Evolutionary conservation across 2,113 vertebrate genomes (phyloP).

Genomic region (Cryptomyrus ogoouensis): DNA sequence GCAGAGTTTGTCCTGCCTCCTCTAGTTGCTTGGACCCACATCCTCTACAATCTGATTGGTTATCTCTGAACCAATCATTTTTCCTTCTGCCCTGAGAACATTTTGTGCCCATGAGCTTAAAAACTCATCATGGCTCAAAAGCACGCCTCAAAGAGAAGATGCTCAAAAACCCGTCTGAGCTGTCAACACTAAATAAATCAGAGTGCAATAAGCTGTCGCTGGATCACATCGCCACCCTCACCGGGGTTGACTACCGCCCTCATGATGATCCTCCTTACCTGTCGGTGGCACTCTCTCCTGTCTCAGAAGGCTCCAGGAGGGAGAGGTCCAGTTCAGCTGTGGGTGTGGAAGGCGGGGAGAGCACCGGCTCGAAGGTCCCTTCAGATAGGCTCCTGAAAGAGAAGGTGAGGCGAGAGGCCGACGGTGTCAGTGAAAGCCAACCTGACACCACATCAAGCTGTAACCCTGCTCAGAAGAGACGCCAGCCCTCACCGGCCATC

Average conservation of each 20-base stretch:
- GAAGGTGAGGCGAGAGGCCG: not conserved
- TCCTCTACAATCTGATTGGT: no score
- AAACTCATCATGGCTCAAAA: not conserved
- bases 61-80: no score
- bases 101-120: no score
- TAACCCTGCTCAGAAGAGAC: not conserved
- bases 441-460: not conserved
- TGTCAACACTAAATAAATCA: not conserved
- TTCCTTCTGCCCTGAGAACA: no score
- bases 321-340: slow-evolving; percentile 25
- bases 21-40: no score
- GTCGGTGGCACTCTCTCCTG: slow-evolving; percentile 16
- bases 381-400: not conserved
- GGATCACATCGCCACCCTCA: not conserved
- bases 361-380: not conserved
- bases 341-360: slow-evolving; percentile 12
- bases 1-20: no score
- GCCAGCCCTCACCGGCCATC: slow-evolving; percentile 1
- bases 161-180: not conserved
- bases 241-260: not conserved
- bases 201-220: not conserved
- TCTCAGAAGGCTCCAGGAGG: slow-evolving; percentile 24
- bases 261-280: slow-evolving; percentile 1
- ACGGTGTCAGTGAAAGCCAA: not conserved
- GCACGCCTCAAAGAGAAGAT: no score